Evolutionary conservation across 2,113 vertebrate genomes (phyloP).

Genomic region (Cheirogaleus medius): DNA sequence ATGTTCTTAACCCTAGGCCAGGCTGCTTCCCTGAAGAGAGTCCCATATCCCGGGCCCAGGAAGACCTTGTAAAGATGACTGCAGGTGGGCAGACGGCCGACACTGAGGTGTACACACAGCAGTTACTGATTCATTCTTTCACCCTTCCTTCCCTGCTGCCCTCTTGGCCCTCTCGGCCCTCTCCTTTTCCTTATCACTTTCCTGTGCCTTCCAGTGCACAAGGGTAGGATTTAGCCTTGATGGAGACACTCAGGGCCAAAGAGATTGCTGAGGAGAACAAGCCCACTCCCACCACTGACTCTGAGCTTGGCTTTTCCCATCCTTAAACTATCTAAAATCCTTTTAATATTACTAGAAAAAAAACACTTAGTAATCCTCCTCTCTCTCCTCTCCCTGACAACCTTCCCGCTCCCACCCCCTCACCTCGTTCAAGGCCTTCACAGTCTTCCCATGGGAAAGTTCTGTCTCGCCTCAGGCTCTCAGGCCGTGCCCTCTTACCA

Average conservation of each 20-base stretch:
- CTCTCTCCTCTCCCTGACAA: not conserved
- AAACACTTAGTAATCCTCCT: not conserved
- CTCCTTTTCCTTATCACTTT: not conserved
- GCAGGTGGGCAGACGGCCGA: not conserved
- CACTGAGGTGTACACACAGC: not conserved
- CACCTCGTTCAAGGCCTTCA: not conserved
- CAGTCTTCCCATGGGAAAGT: not conserved
- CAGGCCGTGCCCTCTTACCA: accelerated
- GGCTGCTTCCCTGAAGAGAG: not conserved
- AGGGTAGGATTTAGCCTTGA: not conserved
- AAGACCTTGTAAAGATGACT: not conserved
- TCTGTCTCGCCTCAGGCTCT: not conserved
- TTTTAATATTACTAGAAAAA: not conserved
- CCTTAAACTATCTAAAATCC: not conserved
- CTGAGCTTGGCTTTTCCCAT: not conserved
- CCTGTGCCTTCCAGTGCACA: not conserved
- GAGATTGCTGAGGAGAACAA: not conserved
- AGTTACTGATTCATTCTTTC: not conserved
- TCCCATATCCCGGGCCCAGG: not conserved
- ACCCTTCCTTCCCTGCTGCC: not conserved
- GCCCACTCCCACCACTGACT: too few species aligned
- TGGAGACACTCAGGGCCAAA: not conserved
- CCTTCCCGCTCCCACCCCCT: not conserved
- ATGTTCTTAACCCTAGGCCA: not conserved
- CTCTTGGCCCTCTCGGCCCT: not conserved